phyloP scores from a whole-genome alignment of 1,140 invertebrate species.

The Penaeus indicus region DNA sequence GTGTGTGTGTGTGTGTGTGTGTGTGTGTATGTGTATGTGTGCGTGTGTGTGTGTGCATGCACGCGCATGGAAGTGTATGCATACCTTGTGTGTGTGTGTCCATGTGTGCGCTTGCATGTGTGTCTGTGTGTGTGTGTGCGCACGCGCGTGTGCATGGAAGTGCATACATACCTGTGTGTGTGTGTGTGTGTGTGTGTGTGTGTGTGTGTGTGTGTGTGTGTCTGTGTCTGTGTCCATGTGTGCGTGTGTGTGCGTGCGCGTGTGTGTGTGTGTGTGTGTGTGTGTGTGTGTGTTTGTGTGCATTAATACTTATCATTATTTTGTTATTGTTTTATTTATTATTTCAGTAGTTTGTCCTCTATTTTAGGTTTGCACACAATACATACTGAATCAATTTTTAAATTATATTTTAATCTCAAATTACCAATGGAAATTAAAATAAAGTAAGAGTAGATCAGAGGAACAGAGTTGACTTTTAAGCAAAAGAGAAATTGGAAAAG shows the following conservation, averaged over 20 bases:
- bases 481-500: no score
- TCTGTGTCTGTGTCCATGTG: not conserved
- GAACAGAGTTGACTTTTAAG: no score
- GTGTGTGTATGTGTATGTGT: slow-evolving; percentile 7
- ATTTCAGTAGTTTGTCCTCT: not conserved
- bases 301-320: slow-evolving; percentile 37
- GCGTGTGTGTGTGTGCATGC: not conserved
- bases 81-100: slow-evolving; percentile 15
- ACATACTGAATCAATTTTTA: no score
- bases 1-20: slow-evolving; percentile 23
- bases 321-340: not conserved
- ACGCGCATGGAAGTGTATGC: not conserved
- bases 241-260: not conserved
- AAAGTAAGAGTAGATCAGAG: no score
- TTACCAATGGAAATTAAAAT: no score
- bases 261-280: slow-evolving; percentile 15
- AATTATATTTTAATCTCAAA: no score
- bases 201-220: slow-evolving; percentile 31
- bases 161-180: slow-evolving; percentile 14
- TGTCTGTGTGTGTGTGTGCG: not conserved
- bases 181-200: slow-evolving; percentile 17
- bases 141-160: not conserved
- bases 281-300: not conserved
- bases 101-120: not conserved
- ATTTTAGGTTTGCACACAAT: no score